These are phyloP conservation scores for Ferdinandea cuprea DNA, from an alignment of 2,888 invertebrate species.

Conservation along the genomic window DNA sequence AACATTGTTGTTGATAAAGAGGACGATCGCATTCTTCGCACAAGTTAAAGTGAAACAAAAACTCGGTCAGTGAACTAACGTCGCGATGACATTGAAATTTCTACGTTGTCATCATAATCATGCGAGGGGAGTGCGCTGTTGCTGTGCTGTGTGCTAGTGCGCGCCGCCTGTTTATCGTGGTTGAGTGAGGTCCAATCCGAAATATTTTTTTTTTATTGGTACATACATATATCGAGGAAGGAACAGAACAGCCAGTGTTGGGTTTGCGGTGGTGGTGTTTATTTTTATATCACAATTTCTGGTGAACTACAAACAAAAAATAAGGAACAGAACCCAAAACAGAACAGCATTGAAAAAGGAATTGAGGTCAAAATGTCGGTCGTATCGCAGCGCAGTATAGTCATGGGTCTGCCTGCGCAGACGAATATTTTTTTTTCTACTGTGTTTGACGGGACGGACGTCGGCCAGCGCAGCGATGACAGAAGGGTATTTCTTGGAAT, in stretches of 20 bases:
- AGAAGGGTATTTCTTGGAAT: conserved; percentile 65
- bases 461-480: conserved; percentile 40
- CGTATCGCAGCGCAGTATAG: not conserved
- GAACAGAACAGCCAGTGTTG: conserved; percentile 3
- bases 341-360: conserved; percentile 57
- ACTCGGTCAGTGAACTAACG: conserved; percentile 76
- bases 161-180: conserved; percentile 5
- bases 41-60: conserved; percentile 59
- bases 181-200: conserved; percentile 52
- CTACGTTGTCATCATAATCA: conserved; percentile 43
- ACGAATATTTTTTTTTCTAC: conserved; percentile 4
- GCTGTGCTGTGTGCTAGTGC: not conserved
- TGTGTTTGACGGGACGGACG: not conserved
- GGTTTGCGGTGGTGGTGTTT: conserved; percentile 13
- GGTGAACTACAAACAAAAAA: conserved; percentile 33
- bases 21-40: not conserved
- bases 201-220: conserved; percentile 3
- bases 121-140: conserved; percentile 9
- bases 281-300: conserved; percentile 50
- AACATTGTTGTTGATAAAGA: conserved; percentile 38
- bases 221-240: not conserved
- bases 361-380: conserved; percentile 66
- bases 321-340: conserved; percentile 27
- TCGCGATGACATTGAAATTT: conserved; percentile 75
- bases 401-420: conserved; percentile 35